Conservation (phyloP, 2,888 invertebrate species). For the Aphidoletes aphidimyza region DNA sequence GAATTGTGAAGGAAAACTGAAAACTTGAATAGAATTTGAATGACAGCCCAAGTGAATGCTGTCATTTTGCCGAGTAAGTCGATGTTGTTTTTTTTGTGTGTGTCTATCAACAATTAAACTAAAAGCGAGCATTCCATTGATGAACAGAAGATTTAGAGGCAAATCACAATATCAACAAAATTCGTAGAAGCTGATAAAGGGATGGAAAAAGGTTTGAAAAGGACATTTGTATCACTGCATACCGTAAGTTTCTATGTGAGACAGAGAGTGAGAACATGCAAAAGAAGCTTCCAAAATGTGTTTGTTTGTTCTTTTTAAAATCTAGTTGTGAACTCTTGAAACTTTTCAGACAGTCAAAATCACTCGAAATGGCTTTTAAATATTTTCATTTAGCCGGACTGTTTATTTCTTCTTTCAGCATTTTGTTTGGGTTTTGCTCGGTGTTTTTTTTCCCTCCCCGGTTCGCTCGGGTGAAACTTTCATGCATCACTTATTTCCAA, state of each 20-base stretch:
- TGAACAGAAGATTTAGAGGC: too few relatives aligned
- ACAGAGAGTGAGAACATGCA: too few relatives aligned
- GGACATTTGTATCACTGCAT: slow-evolving; percentile 1
- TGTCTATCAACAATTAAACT: not conserved
- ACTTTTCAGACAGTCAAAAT: slow-evolving; percentile 34
- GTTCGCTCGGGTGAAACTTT: not conserved
- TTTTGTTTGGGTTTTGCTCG: not conserved
- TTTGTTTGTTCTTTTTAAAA: not conserved
- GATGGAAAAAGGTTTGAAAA: not conserved
- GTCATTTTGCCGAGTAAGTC: not conserved
- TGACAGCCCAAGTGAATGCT: not conserved
- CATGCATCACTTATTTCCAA: too few relatives aligned
- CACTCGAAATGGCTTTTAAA: slow-evolving; percentile 19
- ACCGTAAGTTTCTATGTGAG: not conserved
- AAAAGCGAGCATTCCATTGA: not conserved
- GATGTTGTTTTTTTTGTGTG: not conserved
- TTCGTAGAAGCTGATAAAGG: not conserved
- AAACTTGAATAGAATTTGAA: slow-evolving; percentile 1
- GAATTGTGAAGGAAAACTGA: not conserved
- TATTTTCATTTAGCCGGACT: slow-evolving; percentile 28
- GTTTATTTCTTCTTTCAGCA: not conserved
- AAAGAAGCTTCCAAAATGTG: not conserved
- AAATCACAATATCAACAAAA: not conserved
- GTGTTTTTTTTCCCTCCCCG: not conserved
- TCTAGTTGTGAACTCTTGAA: not conserved